Conservation (phyloP, 2,888 invertebrate species). For the Incurvaria masculella region DNA sequence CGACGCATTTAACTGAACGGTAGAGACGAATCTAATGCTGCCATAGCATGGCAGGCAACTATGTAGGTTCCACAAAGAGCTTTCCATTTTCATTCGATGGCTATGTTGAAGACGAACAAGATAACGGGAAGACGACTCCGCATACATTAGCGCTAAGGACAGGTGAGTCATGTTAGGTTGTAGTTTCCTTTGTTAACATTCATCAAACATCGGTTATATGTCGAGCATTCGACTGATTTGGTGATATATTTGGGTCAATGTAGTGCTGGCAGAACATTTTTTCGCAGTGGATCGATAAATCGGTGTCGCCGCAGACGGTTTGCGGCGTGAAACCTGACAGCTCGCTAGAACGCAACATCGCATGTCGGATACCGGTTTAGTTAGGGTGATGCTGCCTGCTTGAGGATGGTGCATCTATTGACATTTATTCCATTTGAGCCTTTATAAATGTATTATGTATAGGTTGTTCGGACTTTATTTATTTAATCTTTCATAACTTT, state of each 20-base stretch:
- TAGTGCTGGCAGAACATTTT: no score
- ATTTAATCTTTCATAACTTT: no score
- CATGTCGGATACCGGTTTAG: background rate
- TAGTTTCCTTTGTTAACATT: no score
- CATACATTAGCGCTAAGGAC: conserved; percentile 33
- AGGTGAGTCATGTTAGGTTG: conserved; percentile 34
- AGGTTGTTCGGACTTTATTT: no score
- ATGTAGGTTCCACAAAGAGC: conserved; percentile 47
- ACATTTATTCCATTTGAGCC: no score
- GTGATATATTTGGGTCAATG: no score
- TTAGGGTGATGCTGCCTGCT: no score
- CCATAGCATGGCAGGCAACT: conserved; percentile 36
- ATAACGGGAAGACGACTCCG: conserved; percentile 29
- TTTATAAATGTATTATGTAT: no score
- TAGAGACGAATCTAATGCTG: conserved; percentile 5
- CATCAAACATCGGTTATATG: no score
- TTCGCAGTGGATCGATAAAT: background rate
- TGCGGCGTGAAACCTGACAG: background rate
- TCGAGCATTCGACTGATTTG: no score
- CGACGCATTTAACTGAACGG: conserved; percentile 8
- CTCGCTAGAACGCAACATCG: background rate
- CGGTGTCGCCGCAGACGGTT: background rate
- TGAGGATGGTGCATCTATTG: no score
- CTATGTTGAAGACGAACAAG: conserved; percentile 39
- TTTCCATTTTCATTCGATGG: conserved; percentile 52